Percentiles rank a stretch among this genome's conserved stretches.
Conservation (phyloP, 2,888 invertebrate species). For the Dolichomitus sp. region DNA sequence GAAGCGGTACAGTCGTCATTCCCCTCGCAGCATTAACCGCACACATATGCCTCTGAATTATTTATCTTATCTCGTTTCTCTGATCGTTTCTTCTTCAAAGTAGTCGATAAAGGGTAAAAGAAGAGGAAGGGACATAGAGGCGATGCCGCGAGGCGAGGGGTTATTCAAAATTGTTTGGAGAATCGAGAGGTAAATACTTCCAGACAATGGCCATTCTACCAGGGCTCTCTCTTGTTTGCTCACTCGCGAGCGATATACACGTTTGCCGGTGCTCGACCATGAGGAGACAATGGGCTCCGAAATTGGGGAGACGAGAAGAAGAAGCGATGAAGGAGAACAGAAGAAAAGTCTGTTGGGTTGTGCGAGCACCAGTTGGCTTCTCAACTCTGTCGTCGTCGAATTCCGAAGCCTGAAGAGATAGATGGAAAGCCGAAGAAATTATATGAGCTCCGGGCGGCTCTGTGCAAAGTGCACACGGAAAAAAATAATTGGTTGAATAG, state of each 20-base stretch:
- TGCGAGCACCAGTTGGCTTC: slow-evolving; percentile 10
- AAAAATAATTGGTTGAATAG: too few species aligned
- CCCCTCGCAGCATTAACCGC: slow-evolving; percentile 16
- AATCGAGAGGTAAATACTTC: slow-evolving; percentile 60
- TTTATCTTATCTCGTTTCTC: slow-evolving; percentile 62
- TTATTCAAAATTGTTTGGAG: slow-evolving; percentile 56
- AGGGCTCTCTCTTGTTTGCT: slow-evolving; percentile 38
- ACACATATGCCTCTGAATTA: slow-evolving; percentile 57
- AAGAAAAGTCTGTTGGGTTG: slow-evolving; percentile 27
- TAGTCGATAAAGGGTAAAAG: slow-evolving; percentile 38
- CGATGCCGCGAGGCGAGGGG: slow-evolving; percentile 13
- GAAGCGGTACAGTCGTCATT: slow-evolving; percentile 35
- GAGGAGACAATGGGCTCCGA: slow-evolving; percentile 35
- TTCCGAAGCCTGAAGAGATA: background rate
- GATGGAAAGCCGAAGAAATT: slow-evolving; percentile 38
- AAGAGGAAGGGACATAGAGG: background rate
- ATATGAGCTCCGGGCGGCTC: slow-evolving; percentile 1
- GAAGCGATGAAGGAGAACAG: slow-evolving; percentile 6
- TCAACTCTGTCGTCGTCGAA: slow-evolving; percentile 1
- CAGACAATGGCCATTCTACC: slow-evolving; percentile 47
- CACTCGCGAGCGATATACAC: slow-evolving; percentile 1
- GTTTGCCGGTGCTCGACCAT: slow-evolving; percentile 23
- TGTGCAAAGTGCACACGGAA: too few species aligned
- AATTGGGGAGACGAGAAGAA: slow-evolving; percentile 39
- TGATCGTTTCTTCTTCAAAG: slow-evolving; percentile 60